Evolutionary conservation across 1,140 invertebrate species (phyloP), one percentile per base, ranked within the genome.

Genomic region (Drosophila cardini): DNA sequence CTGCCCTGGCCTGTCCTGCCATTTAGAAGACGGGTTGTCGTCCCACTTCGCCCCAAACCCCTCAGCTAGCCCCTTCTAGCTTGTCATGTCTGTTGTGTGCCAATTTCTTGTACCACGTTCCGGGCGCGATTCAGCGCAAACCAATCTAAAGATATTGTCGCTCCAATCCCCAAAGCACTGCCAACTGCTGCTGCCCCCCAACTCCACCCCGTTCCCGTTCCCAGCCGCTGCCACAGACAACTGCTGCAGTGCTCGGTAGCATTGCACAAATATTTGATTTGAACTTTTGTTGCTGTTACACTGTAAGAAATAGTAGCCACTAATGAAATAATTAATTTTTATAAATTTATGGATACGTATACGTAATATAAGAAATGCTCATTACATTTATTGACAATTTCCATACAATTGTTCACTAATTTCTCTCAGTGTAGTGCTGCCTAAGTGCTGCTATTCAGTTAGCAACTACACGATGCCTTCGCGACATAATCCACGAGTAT

Each of bases 81-180:
- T 11, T 89, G 70, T 84, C 84, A 78, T 84, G 84, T 90, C 84
- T 69, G 64, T 74, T 71, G 42, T 68, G 77, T 80, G 77, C 78
- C 85, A 84, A 76, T 89, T 89, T 90, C 77, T 80, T 69, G 52
- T 43, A 60, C 83, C 61, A 67, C 83, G 82, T 82, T 79, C 68
- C 64, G 45, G 43, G 63, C 56, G 71, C 79, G 68, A 64, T 71
- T 67, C 50, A 67, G 83, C 85, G 75, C 76, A 84, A 90, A 84
- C 84, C 84, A 89, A 89, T 89, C 84, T 89, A 80, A 85, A 80
- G 85, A 89, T 89, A 80, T 84, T 89, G 80, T 89, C 74, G 68
- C 64, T 58, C 57, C 63, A 68, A 75, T 60, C 65, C 77, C 81
- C 73, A 64, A 56, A 45, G 69, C 46, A 32, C 52, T 46, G 70